A percentile compares a stretch with the other conserved stretches of the same genome.
Conservation (phyloP, 2,888 invertebrate species). For the Caenorhabditis becei region DNA sequence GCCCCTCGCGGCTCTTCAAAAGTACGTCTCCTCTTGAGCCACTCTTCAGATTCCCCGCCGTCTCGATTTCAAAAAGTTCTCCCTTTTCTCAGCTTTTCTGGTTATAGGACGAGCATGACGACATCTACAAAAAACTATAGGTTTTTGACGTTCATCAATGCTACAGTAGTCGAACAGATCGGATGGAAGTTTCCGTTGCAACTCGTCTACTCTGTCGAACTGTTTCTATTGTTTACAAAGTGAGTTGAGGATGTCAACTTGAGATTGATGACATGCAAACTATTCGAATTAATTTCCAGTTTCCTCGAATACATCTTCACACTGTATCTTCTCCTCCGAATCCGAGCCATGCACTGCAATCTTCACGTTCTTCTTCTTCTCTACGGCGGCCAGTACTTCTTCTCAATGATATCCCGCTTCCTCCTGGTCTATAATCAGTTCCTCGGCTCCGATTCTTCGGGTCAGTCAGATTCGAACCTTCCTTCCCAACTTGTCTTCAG, state of each 20-base stretch:
- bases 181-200: conserved; percentile 42
- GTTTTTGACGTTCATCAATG: conserved; percentile 53
- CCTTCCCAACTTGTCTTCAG: neutral
- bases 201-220: conserved; percentile 17
- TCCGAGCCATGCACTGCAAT: conserved; percentile 56
- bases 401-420: conserved; percentile 47
- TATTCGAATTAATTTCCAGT: conserved; percentile 35
- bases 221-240: conserved; percentile 31
- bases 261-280: no score
- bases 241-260: conserved; percentile 11
- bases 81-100: neutral
- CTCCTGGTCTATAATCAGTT: conserved; percentile 42
- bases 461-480: neutral
- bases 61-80: neutral
- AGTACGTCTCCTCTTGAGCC: neutral
- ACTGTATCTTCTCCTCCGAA: conserved; percentile 36
- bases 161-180: conserved; percentile 35
- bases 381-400: conserved; percentile 59
- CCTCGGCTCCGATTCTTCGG: conserved; percentile 10
- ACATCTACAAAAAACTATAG: conserved; percentile 15
- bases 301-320: conserved; percentile 50
- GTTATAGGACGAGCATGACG: conserved; percentile 26
- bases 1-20: conserved; percentile 2
- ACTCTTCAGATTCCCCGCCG: neutral
- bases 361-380: conserved; percentile 50